A percentile compares a stretch with the other conserved stretches of the same genome.
Evolutionary conservation across 2,113 vertebrate species (phyloP).

Genomic region (Sylvietta virens): DNA sequence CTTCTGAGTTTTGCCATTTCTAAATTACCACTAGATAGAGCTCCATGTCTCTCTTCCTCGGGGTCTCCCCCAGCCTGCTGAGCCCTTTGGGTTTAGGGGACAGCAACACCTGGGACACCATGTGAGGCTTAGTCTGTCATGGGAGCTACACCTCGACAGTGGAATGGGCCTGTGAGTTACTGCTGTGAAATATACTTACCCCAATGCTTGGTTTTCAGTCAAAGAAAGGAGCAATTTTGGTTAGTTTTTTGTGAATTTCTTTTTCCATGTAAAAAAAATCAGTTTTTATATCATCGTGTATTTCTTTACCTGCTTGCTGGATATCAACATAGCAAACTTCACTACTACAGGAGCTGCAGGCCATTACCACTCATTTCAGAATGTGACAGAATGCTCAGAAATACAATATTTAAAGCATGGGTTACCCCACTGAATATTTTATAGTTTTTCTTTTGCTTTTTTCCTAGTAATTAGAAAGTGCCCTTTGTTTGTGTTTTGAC

Average conservation of each 20-base stretch:
- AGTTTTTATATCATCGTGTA: not conserved
- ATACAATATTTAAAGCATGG: not conserved
- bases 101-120: rapidly evolving
- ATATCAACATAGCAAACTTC: not conserved
- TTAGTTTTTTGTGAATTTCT: not conserved
- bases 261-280: not conserved
- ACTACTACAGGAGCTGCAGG: not conserved
- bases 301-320: not conserved
- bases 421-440: not conserved
- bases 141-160: not conserved
- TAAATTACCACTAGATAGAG: not conserved
- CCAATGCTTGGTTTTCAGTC: not conserved
- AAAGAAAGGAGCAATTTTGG: not conserved
- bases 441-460: not conserved
- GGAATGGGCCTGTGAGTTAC: not conserved
- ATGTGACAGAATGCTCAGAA: not conserved
- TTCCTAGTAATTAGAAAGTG: not conserved
- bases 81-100: rapidly evolving
- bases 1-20: not conserved
- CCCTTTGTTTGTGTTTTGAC: not conserved
- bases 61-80: too few relatives aligned
- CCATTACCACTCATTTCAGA: not conserved
- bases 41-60: not conserved
- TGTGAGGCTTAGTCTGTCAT: not conserved
- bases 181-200: not conserved